Base-by-base conservation (phyloP, 2,888 invertebrate species). In the Heteromurus nitidus region DNA sequence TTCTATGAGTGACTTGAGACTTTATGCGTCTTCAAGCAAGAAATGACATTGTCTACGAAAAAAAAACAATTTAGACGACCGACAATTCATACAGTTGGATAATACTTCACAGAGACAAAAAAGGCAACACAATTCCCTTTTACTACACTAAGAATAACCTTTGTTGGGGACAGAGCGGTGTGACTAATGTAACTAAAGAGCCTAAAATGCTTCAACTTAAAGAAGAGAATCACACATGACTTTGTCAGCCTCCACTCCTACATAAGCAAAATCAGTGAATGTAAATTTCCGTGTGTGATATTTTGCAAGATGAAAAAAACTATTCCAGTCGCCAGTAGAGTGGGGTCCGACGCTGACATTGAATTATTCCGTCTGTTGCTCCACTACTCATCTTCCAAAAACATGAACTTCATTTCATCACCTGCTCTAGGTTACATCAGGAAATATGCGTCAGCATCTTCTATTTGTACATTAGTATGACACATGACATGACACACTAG, bases 381-480 rank as follows among this genome's bases (percentile, higher is more conserved):
- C n/a, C n/a, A n/a, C n/a, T n/a, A n/a, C n/a, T n/a, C n/a, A n/a
- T n/a, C n/a, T n/a, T n/a, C 9, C 36, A 11, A 64, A 11, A 30
- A 2, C 22, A 36, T 58, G 31, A 47, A n/a, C 44, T 55, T 47
- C 60, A 69, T 50, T 70, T 36, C 76, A 77, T 77, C 77, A 77
- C 68, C 68, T 76, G 68, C 47, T 76, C 47, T 50, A 28, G 55
- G 28, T 11, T 22, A 44, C 58, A 31, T 50, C 50, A 69, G 72
- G 70, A 79, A 79, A 65, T n/a, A n/a, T 79, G 79, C 79, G 79
- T 79, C 79, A 79, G 72, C 70, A 72, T 55, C 70, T 36, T 18
- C 50, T 67, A 26, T 42, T n/a, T 67, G 53, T 5, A 53, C 13
- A 36, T 36, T n/a, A n/a, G 36, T 5, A 50, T 50, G 50, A 50